These are phyloP conservation scores for Hoplias malabaricus DNA, from an alignment of 2,113 vertebrate genomes.

Conservation along the genomic window DNA sequence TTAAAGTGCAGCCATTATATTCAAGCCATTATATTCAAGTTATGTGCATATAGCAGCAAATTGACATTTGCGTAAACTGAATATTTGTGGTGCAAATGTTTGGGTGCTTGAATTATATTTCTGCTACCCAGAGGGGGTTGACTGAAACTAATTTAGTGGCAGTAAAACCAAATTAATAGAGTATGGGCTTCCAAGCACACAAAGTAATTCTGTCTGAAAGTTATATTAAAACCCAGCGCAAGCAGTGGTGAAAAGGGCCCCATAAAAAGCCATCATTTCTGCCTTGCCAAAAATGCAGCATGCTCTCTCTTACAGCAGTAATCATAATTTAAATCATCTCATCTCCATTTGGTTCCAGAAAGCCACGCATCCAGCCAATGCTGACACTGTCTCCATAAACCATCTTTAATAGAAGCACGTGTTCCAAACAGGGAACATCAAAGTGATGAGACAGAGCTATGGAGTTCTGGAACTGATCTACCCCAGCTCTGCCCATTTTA, in stretches of 20 bases:
- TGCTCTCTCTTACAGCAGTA: constrained; percentile 60
- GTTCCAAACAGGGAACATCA: constrained; percentile 24
- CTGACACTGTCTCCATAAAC: constrained; percentile 37
- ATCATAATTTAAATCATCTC: constrained; percentile 62
- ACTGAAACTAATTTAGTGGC: constrained; percentile 78
- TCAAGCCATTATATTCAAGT: constrained; percentile 36
- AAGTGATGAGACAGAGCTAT: neutral
- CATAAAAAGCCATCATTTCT: constrained; percentile 74
- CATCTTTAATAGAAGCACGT: constrained; percentile 33
- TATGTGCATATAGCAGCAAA: constrained; percentile 57
- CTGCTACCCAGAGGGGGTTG: constrained; percentile 69
- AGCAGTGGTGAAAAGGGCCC: constrained; percentile 70
- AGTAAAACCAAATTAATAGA: constrained; percentile 82
- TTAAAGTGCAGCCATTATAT: constrained; percentile 43
- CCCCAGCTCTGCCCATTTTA: neutral
- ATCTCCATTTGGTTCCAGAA: constrained; percentile 50
- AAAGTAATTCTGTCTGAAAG: constrained; percentile 75
- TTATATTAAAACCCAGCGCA: constrained; percentile 73
- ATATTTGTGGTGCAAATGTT: constrained; percentile 73
- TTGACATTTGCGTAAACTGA: constrained; percentile 59
- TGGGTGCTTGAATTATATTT: constrained; percentile 74
- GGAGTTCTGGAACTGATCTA: constrained; percentile 35
- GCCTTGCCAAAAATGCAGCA: constrained; percentile 69
- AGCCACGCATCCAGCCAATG: constrained; percentile 26
- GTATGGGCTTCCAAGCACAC: constrained; percentile 73